These are phyloP conservation scores for Mionectes macconnelli DNA, from an alignment of 2,113 vertebrate genomes.

Conservation along the genomic window DNA sequence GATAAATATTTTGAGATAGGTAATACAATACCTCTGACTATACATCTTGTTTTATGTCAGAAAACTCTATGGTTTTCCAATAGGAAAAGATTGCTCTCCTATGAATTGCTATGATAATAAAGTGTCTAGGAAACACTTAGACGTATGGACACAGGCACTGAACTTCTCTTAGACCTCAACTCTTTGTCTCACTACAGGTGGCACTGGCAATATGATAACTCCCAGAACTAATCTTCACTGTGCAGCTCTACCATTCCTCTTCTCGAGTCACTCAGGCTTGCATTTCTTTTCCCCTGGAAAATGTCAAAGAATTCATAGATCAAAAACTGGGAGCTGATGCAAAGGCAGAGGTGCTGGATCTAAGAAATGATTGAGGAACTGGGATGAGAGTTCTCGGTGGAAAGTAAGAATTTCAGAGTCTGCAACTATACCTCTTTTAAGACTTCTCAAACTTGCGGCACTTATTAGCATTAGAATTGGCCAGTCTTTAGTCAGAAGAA, in stretches of 20 bases:
- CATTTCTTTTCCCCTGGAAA: neutral
- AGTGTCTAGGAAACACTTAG: neutral
- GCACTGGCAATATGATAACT: neutral
- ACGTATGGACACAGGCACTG: neutral
- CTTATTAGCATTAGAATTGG: neutral
- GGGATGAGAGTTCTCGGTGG: neutral
- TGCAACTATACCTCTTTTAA: neutral
- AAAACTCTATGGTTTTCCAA: neutral
- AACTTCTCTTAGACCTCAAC: neutral
- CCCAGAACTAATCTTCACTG: neutral
- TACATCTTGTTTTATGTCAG: neutral
- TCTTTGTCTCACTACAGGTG: neutral
- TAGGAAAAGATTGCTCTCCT: neutral
- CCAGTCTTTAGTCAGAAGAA: neutral
- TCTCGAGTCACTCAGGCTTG: neutral
- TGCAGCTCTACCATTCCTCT: neutral
- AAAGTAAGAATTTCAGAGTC: neutral
- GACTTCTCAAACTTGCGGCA: neutral
- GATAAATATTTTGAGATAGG: neutral
- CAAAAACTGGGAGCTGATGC: neutral
- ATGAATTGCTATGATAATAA: neutral
- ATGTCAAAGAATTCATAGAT: slow-evolving; percentile 38
- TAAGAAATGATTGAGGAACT: neutral
- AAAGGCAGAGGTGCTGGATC: neutral
- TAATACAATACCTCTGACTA: neutral